Conservation (phyloP, 1,140 invertebrate species). For the Lucilia sericata region DNA sequence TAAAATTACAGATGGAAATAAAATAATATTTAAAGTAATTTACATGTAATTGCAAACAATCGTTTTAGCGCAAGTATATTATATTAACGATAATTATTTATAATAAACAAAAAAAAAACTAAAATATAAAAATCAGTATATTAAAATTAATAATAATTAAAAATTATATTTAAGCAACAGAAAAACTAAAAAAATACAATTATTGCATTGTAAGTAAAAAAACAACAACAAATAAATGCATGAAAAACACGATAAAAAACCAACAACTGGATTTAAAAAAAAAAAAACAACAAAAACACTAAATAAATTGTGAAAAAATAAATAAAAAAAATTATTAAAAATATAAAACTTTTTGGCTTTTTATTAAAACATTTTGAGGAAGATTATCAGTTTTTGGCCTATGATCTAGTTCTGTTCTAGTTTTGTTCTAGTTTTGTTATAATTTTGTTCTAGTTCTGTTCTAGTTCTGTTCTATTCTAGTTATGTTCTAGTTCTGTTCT, state of each 20-base stretch:
- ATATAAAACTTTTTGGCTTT: conserved; percentile 14
- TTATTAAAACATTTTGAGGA: background rate
- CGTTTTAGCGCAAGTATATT: conserved; percentile 50
- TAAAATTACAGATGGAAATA: background rate
- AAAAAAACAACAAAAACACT: conserved; percentile 47
- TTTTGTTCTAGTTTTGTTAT: too few species aligned
- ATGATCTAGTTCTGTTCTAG: too few species aligned
- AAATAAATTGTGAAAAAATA: conserved; percentile 53
- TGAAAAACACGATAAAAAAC: conserved; percentile 32
- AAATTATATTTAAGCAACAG: conserved; percentile 12
- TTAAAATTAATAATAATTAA: conserved; percentile 37
- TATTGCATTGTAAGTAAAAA: conserved; percentile 50
- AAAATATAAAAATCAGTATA: conserved; percentile 21
- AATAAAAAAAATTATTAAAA: conserved; percentile 52
- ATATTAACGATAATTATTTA: conserved; percentile 49
- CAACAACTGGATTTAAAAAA: conserved; percentile 40
- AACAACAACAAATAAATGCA: conserved; percentile 43
- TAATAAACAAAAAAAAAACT: conserved; percentile 13
- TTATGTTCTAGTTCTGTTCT: too few species aligned
- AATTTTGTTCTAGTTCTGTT: too few species aligned
- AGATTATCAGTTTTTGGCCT: too few species aligned
- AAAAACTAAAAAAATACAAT: conserved; percentile 23
- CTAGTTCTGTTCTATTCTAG: too few species aligned
- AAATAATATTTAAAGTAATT: conserved; percentile 30
- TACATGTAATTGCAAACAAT: conserved; percentile 50